These are phyloP conservation scores for Coptotermes formosanus DNA, from an alignment of 1,140 invertebrate genomes.

Conservation along the genomic window DNA sequence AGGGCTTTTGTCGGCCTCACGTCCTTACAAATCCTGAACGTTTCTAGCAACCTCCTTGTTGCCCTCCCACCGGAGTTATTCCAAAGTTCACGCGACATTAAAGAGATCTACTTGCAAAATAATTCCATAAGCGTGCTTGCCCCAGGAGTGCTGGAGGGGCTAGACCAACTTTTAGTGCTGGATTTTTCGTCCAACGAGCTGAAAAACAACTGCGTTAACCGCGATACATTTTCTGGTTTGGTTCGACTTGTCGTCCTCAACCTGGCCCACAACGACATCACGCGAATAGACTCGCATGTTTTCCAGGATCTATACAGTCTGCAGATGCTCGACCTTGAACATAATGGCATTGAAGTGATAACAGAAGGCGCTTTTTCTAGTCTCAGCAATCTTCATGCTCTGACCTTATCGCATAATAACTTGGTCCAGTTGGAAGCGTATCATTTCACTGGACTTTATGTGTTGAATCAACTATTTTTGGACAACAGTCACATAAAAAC, in stretches of 20 bases:
- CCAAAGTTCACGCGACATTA: constrained; percentile 62
- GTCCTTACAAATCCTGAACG: constrained; percentile 66
- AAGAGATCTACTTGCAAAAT: constrained; percentile 73
- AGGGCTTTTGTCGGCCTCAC: constrained; percentile 66
- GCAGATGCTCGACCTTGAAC: constrained; percentile 72
- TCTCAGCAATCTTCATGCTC: constrained; percentile 71
- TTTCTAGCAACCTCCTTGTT: constrained; percentile 73
- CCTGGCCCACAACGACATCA: constrained; percentile 70
- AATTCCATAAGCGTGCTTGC: constrained; percentile 75
- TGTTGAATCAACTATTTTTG: constrained; percentile 69
- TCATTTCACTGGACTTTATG: constrained; percentile 69
- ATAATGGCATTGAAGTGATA: constrained; percentile 71
- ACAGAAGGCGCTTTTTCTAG: constrained; percentile 71
- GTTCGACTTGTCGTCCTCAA: constrained; percentile 72
- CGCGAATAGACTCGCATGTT: constrained; percentile 65
- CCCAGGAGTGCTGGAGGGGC: constrained; percentile 69
- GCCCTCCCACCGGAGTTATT: constrained; percentile 73
- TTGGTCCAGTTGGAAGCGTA: constrained; percentile 65
- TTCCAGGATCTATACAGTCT: constrained; percentile 75
- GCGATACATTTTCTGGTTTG: constrained; percentile 72
- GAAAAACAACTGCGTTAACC: constrained; percentile 75
- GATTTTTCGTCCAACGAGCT: constrained; percentile 76
- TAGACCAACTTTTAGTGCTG: constrained; percentile 72
- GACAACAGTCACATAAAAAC: constrained; percentile 71
- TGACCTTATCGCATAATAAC: constrained; percentile 72